These are phyloP conservation scores for Ceratina japonica DNA, from an alignment of 1,140 invertebrate genomes.

Conservation along the genomic window DNA sequence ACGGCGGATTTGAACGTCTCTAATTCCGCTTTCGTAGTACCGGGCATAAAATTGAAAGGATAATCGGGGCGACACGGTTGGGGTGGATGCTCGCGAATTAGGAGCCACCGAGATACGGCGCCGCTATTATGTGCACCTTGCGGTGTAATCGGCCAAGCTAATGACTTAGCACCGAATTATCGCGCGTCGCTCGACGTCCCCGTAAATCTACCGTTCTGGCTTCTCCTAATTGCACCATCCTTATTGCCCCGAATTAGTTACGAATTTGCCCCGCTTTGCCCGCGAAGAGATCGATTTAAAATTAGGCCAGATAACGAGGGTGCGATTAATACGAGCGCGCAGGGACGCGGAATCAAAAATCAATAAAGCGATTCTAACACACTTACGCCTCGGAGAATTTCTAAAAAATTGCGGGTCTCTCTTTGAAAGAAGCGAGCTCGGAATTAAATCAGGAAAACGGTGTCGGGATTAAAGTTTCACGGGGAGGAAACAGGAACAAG, in stretches of 20 bases:
- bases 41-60: slow-evolving; percentile 51
- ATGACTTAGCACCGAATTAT: slow-evolving; percentile 65
- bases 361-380: no score
- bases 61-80: slow-evolving; percentile 30
- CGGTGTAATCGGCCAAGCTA: slow-evolving; percentile 59
- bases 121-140: slow-evolving; percentile 55
- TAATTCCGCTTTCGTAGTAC: slow-evolving; percentile 23
- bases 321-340: background rate
- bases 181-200: slow-evolving; percentile 52
- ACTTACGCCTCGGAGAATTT: no score
- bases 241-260: slow-evolving; percentile 56
- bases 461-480: no score
- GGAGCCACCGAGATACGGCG: slow-evolving; percentile 52
- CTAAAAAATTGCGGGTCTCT: no score
- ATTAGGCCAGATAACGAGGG: background rate
- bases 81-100: slow-evolving; percentile 46
- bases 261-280: slow-evolving; percentile 31
- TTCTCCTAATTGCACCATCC: slow-evolving; percentile 53
- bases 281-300: slow-evolving; percentile 2
- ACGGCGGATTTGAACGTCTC: background rate
- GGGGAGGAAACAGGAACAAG: no score
- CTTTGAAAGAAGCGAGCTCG: no score
- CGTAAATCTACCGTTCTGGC: slow-evolving; percentile 54
- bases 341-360: background rate
- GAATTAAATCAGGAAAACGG: no score